These are phyloP conservation scores for Neosilurus mollespiculum DNA, from an alignment of 2,797 vertebrate genomes.

Conservation along the genomic window DNA sequence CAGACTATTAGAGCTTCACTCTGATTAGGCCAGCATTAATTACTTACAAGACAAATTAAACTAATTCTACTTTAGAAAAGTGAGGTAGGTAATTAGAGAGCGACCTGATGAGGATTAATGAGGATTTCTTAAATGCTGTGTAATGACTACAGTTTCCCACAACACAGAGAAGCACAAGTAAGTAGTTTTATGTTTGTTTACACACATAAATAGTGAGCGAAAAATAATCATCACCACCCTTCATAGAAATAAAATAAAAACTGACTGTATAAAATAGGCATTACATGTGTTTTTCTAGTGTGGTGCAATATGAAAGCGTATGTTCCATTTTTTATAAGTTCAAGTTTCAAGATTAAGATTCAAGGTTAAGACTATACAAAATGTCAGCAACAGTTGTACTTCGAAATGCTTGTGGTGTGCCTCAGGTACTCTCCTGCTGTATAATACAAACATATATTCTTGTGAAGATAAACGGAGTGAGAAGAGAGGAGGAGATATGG, in stretches of 20 bases:
- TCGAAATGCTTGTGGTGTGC: too few relatives aligned
- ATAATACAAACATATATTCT: too few relatives aligned
- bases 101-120: slow-evolving; percentile 34
- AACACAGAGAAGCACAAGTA: slow-evolving; percentile 1
- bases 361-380: too few relatives aligned
- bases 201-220: neutral
- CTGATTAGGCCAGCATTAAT: slow-evolving; percentile 60
- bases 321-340: neutral
- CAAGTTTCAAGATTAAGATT: too few relatives aligned
- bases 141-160: slow-evolving; percentile 8
- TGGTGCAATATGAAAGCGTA: neutral
- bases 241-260: neutral
- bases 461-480: too few relatives aligned
- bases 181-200: neutral
- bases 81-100: slow-evolving; percentile 47
- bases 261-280: neutral
- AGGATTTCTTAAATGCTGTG: slow-evolving; percentile 34
- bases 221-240: neutral
- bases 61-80: slow-evolving; percentile 42
- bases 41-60: slow-evolving; percentile 47
- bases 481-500: too few relatives aligned
- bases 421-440: too few relatives aligned
- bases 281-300: neutral
- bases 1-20: slow-evolving; percentile 46
- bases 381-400: too few relatives aligned